phyloP scores from a whole-genome alignment of 2,888 invertebrate species.

The Eupithecia exiguata region DNA sequence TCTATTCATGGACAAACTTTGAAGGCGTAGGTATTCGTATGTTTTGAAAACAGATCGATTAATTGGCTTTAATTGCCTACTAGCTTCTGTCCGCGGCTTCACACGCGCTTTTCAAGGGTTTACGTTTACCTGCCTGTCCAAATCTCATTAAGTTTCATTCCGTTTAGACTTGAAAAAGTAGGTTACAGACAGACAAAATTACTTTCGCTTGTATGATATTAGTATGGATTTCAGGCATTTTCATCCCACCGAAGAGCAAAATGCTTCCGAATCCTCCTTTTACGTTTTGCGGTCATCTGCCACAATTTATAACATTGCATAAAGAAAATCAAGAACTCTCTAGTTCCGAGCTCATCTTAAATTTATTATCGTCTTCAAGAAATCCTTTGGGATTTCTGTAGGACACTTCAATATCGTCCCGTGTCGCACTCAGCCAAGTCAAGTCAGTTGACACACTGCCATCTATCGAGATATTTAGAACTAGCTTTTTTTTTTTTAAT shows the following conservation, averaged over 20 bases:
- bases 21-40: neutral
- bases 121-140: no score
- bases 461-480: no score
- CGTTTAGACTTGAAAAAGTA: no score
- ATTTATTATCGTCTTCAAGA: neutral
- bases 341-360: neutral
- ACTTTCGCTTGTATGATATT: no score
- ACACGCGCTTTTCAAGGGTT: no score
- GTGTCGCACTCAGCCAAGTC: slow-evolving; percentile 2
- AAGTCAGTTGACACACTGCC: no score
- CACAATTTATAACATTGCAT: neutral
- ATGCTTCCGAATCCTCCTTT: neutral
- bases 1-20: neutral
- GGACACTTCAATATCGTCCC: slow-evolving; percentile 1
- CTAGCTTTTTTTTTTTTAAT: no score
- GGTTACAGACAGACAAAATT: no score
- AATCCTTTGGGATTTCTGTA: neutral
- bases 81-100: no score
- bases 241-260: neutral
- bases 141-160: no score
- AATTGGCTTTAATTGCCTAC: neutral
- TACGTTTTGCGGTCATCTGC: neutral
- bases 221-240: neutral
- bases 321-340: neutral
- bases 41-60: neutral